Evolutionary conservation across 2,797 vertebrate species (phyloP).

Genomic region (Pangasius mekongensis): DNA sequence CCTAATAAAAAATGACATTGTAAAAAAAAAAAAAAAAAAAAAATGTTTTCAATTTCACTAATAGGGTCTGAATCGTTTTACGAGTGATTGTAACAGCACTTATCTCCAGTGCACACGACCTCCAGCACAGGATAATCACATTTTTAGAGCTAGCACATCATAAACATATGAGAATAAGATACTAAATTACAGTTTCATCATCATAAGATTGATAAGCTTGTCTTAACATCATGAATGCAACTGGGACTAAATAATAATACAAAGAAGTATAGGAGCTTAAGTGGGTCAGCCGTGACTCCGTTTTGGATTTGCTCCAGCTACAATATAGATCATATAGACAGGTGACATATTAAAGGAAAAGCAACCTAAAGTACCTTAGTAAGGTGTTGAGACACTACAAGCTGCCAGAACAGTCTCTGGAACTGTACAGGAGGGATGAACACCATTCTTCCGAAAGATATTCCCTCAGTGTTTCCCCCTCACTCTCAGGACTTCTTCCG

Average conservation of each 20-base stretch:
- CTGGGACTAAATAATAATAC: not conserved
- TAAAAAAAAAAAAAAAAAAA: not conserved
- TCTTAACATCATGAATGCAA: not conserved
- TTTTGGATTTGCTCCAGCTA: not conserved
- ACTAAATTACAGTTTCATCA: not conserved
- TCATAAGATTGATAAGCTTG: not conserved
- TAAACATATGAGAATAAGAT: not conserved
- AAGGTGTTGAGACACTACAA: not conserved
- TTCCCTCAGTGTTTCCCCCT: not conserved
- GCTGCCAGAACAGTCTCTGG: not conserved
- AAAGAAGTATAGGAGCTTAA: not conserved
- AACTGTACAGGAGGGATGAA: not conserved
- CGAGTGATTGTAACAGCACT: not conserved
- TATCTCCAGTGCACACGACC: not conserved
- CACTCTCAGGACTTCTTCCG: not conserved
- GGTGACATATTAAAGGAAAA: not conserved
- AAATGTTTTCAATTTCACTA: not conserved
- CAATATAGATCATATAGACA: not conserved
- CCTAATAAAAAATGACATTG: slow-evolving; percentile 1
- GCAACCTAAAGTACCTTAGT: too few species aligned
- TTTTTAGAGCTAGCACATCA: too few species aligned
- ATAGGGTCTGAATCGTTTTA: not conserved
- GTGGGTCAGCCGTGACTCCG: not conserved
- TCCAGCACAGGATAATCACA: not conserved
- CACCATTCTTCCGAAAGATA: not conserved